Percentiles rank a stretch among this genome's conserved stretches.
phyloP scores from a whole-genome alignment of 2,113 vertebrate species.

The Alligator sinensis region DNA sequence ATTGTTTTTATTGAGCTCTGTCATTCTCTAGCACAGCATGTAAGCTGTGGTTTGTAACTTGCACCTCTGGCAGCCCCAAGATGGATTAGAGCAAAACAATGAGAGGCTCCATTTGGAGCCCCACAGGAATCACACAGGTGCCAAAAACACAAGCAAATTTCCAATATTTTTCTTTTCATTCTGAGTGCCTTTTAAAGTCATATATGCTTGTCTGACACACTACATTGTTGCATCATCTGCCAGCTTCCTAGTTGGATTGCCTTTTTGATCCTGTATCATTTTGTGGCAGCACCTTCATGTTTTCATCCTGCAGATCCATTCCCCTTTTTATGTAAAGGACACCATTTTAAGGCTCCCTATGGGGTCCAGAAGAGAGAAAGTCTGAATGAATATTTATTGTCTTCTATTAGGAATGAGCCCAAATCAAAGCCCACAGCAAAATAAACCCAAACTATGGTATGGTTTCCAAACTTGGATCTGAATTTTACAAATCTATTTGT shows the following conservation, averaged over 20 bases:
- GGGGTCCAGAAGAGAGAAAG: background rate
- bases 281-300: background rate
- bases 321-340: background rate
- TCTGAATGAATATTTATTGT: background rate
- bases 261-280: background rate
- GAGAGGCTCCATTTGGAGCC: constrained; percentile 45
- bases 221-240: background rate
- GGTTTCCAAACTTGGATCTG: background rate
- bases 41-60: constrained; percentile 70
- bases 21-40: constrained; percentile 57
- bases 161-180: background rate
- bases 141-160: constrained; percentile 44
- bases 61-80: constrained; percentile 61
- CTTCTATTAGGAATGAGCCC: background rate
- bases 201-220: background rate
- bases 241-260: background rate
- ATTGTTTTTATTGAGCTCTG: constrained; percentile 83
- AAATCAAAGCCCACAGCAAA: background rate
- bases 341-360: background rate
- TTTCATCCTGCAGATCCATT: fast-evolving
- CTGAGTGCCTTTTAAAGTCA: background rate
- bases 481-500: background rate
- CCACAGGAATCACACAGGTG: constrained; percentile 58
- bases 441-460: background rate
- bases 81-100: constrained; percentile 68